Evolutionary conservation across 2,797 vertebrate genomes (phyloP), one percentile per base, ranked within the genome.

Genomic region (Hoplostethus mediterraneus): DNA sequence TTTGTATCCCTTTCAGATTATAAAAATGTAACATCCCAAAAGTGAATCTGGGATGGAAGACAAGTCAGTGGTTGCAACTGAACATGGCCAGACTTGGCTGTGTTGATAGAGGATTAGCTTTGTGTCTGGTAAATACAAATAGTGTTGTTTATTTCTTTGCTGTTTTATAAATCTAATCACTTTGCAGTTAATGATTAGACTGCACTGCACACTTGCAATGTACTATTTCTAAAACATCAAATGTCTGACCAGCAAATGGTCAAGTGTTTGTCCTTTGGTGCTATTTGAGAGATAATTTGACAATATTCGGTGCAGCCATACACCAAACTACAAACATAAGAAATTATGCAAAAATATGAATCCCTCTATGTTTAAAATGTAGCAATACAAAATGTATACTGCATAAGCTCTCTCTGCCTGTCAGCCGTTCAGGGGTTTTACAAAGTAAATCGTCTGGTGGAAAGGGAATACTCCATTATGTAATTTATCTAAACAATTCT

Each of bases 401-500:
- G 80, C 85, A 75, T 85, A 85, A 84, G 75, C 87, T 84, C 86
- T 89, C 88, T 88, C 87, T 89, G 85, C 87, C 86, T 89, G 85
- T 90, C 80, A 84, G 79, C 91, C 82, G 80, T 93, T 93, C 89
- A 90, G 90, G 91, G 88, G 85, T 92, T 92, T 93, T 90, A 87
- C 83, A 82, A 91, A 92, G 82, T 74, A 87, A 92, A 92, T 89
- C 68, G 82, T 92, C 80, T 90, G 83, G 85, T 92, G 85, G 90
- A 93, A 93, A 93, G 92, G 93, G 92, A 93, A 92, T 83, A 87
- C 78, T 93, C 87, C 88, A 90, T 89, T 91, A 87, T 90, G 87
- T 93, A 91, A 91, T 93, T 92, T 94, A 89, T 92, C 90, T 86
- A 87, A 89, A 84, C 87, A 89, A 91, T 87, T 92, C 61, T 90